A percentile compares a stretch with the other conserved stretches of the same genome.
Evolutionary conservation across 2,797 vertebrate genomes (phyloP).

Genomic region (Morelia viridis): DNA sequence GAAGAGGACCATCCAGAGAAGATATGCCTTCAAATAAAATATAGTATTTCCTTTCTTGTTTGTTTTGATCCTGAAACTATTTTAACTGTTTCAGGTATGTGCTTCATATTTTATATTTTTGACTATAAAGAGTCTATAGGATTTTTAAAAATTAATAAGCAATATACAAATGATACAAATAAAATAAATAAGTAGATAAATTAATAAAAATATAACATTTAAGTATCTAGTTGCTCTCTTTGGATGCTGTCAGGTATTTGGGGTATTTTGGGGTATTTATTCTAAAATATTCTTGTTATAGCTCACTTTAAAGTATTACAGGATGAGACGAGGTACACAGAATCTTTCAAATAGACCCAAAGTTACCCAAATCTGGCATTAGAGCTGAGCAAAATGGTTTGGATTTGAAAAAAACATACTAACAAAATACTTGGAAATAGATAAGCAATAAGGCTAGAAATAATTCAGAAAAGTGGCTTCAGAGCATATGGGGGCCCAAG

Average conservation of each 20-base stretch:
- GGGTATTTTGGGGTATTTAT: background rate
- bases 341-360: background rate
- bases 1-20: background rate
- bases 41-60: background rate
- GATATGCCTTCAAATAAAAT: background rate
- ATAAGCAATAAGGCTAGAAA: background rate
- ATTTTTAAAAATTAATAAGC: background rate
- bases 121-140: background rate
- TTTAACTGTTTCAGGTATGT: background rate
- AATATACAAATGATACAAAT: background rate
- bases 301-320: background rate
- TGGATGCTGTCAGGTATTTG: too few species aligned
- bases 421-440: background rate
- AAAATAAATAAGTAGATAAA: background rate
- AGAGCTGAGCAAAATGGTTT: conserved; percentile 12
- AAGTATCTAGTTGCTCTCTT: background rate
- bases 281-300: background rate
- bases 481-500: background rate
- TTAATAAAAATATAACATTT: background rate
- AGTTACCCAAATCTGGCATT: background rate
- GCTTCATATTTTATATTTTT: background rate
- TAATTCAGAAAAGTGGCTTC: background rate
- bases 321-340: background rate
- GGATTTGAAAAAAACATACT: conserved; percentile 5
- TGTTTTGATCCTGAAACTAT: background rate